Base-by-base conservation (phyloP, 2,888 invertebrate genomes). In the Epistrophe eligans region DNA sequence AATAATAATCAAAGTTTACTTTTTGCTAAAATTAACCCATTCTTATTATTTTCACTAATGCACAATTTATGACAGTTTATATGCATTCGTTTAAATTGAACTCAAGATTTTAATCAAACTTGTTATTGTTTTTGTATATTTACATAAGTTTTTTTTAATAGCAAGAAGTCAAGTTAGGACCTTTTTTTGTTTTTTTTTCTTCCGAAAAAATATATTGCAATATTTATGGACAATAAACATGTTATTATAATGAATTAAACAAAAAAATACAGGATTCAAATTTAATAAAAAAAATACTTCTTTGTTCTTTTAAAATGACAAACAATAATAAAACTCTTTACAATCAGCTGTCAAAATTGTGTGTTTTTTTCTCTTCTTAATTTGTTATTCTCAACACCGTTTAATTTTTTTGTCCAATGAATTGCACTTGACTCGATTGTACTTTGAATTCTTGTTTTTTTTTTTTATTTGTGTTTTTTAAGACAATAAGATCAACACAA, bases 401-500 rank as follows among this genome's bases (percentile, higher is more conserved):
- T 66, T 45, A 17, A 7, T 28, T 32, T 10, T 64, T 28, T 43
- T 19, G 8, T 17, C 1, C 19, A 17, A 50, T 28, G 15, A 38
- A n/a, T 24, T 67, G 32, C 19, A 9, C 9, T 57, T 58, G 40
- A 77, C 13, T 70, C 2, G 9, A 45, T 5, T 43, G 40, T 48
- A 62, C 43, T 62, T 66, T 52, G 28, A 19, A 17, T 43, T 55
- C 15, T 48, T 10, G 52, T 35, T 76, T 17, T 55, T 35, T 17
- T 32, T 32, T 32, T 28, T 28, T 2, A 4, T n/a, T n/a, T n/a
- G n/a, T n/a, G n/a, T n/a, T n/a, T n/a, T 32, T 57, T 19, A 43
- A 73, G 11, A 67, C 77, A 48, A 45, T 24, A 35, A 40, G 64
- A 73, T 73, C 73, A 64, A 50, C 13, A 43, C 13, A 43, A 50